Evolutionary conservation across 2,797 vertebrate genomes (phyloP).

Genomic region (Lepus oiostolus): DNA sequence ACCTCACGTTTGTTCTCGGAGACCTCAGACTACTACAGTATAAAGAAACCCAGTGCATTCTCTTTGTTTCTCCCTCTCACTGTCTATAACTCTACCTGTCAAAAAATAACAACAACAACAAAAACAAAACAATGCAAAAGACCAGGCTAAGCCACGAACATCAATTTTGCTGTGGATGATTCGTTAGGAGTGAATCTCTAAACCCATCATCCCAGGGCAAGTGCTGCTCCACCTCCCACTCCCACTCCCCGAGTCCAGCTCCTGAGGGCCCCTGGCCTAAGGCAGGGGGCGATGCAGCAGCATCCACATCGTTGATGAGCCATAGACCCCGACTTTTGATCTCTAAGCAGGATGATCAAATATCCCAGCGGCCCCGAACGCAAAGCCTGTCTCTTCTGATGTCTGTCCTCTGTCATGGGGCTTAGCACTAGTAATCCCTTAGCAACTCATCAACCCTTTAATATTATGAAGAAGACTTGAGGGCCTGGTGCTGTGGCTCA

Average conservation of each 20-base stretch:
- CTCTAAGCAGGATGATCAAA: neutral
- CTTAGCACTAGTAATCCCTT: slow-evolving; percentile 5
- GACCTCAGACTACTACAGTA: neutral
- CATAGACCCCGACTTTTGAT: neutral
- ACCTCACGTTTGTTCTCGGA: neutral
- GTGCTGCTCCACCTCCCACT: neutral
- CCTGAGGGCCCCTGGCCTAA: neutral
- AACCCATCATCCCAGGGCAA: neutral
- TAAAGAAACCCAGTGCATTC: neutral
- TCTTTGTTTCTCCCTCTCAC: no score
- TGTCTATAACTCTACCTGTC: no score
- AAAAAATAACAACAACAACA: no score
- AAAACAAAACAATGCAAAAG: neutral
- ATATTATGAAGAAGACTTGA: slow-evolving; percentile 26
- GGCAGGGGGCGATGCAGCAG: neutral
- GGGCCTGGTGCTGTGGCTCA: no score
- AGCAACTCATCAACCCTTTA: slow-evolving; percentile 16
- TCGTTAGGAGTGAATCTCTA: neutral
- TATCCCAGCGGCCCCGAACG: neutral
- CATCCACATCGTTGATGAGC: neutral
- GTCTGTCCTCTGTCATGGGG: slow-evolving; percentile 29
- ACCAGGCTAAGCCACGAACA: neutral
- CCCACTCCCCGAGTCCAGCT: neutral
- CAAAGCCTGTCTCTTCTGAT: neutral
- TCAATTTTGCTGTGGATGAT: neutral